Base-by-base conservation (phyloP, 2,113 vertebrate genomes). In the Stigmatopora argus region DNA sequence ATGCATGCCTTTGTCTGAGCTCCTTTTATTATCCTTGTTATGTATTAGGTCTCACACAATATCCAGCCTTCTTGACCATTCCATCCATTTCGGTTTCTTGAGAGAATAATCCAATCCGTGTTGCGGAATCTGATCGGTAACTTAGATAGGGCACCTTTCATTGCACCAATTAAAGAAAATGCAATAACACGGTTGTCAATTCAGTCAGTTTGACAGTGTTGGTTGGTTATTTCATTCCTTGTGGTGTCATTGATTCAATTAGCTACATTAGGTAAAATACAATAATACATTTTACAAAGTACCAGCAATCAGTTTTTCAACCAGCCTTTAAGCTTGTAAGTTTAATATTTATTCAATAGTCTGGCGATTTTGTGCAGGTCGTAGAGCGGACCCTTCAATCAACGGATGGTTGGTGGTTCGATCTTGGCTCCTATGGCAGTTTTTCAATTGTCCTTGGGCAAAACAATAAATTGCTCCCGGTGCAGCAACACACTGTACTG, bases 231-330 rank as follows among this genome's bases (percentile, higher is more conserved):
- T 21, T 62, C 17, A 67, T 65, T 64, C 70, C 57, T 17, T 34
- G 21, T 19, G 52, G 38, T 70, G 15, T 18, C 63, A 7, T 31
- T 64, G 45, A 41, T 65, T 19, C 65, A 81, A 79, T 80, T 80
- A 83, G 73, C 71, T 68, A 75, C 19, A 52, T n/a, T 13, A 14
- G 7, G 23, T 55, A 21, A 6, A 31, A 55, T 11, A 55, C 7
- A 31, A 23, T 5, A 7, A 11, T 13, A 31, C 5, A 26, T 23
- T 53, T 23, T 9, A 53, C 10, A 55, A 45, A 21, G 3, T 4
- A 60, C 7, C 38, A 41, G 38, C 38, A 41, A 41, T 41, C 1
- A 41, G 1, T 35, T 18, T 35, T 18, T 3, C 17, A 38, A 18
- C 56, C 56, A 13, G 35, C 34, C 58, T 41, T 5, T 41, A 19